Conservation (phyloP, 1,140 invertebrate species). For the Drosophila arawakana region DNA sequence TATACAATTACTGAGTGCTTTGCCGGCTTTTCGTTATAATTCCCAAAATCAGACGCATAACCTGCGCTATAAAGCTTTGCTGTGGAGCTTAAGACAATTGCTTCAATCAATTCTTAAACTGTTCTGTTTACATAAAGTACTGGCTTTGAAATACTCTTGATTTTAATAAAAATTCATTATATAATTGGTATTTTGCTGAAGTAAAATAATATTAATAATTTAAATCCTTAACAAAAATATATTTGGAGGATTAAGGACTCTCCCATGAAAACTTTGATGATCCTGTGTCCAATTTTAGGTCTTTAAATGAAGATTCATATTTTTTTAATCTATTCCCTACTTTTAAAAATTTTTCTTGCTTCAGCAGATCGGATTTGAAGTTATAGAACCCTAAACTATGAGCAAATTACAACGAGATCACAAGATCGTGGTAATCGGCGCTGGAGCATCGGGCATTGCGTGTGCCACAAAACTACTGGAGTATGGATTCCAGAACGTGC, state of each 20-base stretch:
- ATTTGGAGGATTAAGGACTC: too few relatives aligned
- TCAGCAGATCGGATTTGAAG: neutral
- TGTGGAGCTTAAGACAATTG: neutral
- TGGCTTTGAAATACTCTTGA: neutral
- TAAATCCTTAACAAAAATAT: too few relatives aligned
- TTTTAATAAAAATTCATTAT: neutral
- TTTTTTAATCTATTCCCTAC: too few relatives aligned
- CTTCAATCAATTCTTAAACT: neutral
- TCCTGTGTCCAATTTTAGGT: too few relatives aligned
- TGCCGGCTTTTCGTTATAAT: slow-evolving; percentile 16
- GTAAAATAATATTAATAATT: neutral
- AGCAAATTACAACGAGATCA: slow-evolving; percentile 61
- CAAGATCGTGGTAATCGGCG: slow-evolving; percentile 87
- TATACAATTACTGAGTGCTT: slow-evolving; percentile 12
- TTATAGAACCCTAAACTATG: slow-evolving; percentile 38
- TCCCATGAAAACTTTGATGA: too few relatives aligned
- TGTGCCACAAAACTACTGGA: slow-evolving; percentile 86
- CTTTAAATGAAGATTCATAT: too few relatives aligned
- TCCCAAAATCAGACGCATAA: neutral
- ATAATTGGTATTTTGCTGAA: too few relatives aligned
- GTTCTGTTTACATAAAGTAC: neutral
- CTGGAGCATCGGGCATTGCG: slow-evolving; percentile 87
- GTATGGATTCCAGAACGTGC: slow-evolving; percentile 86
- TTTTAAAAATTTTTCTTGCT: too few relatives aligned
- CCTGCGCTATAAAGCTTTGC: neutral